Conservation (phyloP, 2,888 invertebrate species). For the Andricus curvator region DNA sequence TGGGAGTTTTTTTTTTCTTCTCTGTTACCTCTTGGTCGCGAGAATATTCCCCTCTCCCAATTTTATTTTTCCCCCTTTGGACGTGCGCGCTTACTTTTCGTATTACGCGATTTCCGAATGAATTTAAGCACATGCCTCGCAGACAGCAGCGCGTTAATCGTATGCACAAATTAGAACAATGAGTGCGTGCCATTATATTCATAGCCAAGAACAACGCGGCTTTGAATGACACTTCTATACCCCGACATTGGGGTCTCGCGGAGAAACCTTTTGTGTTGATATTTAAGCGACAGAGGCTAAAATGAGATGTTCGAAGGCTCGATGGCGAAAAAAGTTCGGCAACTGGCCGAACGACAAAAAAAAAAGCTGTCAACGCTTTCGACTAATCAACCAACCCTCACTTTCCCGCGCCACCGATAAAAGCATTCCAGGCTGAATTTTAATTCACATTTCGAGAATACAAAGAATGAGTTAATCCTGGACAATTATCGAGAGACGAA, state of each 20-base stretch:
- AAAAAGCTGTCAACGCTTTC: slow-evolving; percentile 32
- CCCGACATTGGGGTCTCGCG: slow-evolving; percentile 55
- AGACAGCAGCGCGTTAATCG: slow-evolving; percentile 73
- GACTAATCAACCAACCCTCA: slow-evolving; percentile 34
- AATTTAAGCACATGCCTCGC: slow-evolving; percentile 55
- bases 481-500: not conserved
- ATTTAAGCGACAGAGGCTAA: slow-evolving; percentile 46
- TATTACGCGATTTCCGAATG: slow-evolving; percentile 50
- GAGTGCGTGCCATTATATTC: slow-evolving; percentile 74
- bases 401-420: slow-evolving; percentile 25
- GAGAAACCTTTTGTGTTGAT: slow-evolving; percentile 49
- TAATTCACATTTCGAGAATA: slow-evolving; percentile 34
- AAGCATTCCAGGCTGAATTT: slow-evolving; percentile 24
- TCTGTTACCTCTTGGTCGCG: slow-evolving; percentile 55
- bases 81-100: slow-evolving; percentile 51
- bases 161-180: slow-evolving; percentile 78
- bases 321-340: slow-evolving; percentile 35
- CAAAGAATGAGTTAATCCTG: slow-evolving; percentile 17
- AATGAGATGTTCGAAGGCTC: slow-evolving; percentile 39
- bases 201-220: slow-evolving; percentile 67
- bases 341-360: slow-evolving; percentile 8
- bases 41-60: slow-evolving; percentile 56
- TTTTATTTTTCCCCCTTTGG: slow-evolving; percentile 42
- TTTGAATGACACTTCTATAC: slow-evolving; percentile 72
- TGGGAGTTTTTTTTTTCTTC: slow-evolving; percentile 68